Conservation (phyloP, 2,113 vertebrate species). For the Rattus rattus region DNA sequence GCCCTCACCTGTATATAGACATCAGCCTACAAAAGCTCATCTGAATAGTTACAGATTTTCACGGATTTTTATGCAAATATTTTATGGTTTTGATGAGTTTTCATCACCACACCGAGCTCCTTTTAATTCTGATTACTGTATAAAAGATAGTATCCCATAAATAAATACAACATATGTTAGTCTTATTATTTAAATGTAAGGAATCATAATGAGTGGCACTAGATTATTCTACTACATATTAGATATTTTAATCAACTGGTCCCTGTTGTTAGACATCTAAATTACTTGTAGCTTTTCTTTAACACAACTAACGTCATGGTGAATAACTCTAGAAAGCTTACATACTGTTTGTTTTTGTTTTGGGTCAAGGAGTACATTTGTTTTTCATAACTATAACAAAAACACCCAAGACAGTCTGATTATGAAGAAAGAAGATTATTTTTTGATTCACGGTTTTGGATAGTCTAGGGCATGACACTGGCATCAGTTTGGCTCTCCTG, state of each 20-base stretch:
- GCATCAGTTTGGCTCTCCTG: background rate
- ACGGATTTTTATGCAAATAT: background rate
- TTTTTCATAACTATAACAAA: background rate
- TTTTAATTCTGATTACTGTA: background rate
- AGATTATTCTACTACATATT: background rate
- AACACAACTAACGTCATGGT: background rate
- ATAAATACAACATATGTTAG: background rate
- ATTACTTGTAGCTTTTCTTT: slow-evolving; percentile 25
- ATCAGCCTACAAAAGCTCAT: background rate
- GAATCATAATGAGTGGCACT: slow-evolving; percentile 8
- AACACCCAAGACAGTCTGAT: background rate
- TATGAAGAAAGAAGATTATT: background rate
- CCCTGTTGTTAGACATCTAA: background rate
- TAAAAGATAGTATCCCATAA: background rate
- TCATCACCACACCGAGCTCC: background rate
- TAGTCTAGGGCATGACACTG: background rate
- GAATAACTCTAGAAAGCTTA: background rate
- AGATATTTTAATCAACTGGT: slow-evolving; percentile 12
- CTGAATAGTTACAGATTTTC: background rate
- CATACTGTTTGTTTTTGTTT: background rate
- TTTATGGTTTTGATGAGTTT: background rate
- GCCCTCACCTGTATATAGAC: no score
- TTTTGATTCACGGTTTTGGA: background rate
- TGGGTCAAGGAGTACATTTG: background rate
- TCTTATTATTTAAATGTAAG: background rate